phyloP scores from a whole-genome alignment of 2,888 invertebrate species.

The Nebria brevicollis region DNA sequence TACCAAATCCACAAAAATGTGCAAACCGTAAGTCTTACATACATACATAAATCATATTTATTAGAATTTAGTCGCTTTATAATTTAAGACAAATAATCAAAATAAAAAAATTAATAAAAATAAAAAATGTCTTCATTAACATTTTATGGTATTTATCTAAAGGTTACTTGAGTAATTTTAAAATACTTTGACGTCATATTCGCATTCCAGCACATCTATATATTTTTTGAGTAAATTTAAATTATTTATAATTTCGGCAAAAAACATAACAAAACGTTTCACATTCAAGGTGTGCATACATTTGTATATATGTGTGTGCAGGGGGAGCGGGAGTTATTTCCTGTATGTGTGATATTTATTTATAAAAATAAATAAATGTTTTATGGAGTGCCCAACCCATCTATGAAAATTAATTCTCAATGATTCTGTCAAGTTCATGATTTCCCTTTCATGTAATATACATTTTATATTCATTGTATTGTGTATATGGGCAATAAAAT shows the following conservation, averaged over 20 bases:
- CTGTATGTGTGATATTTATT: too few species aligned
- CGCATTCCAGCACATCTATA: slow-evolving; percentile 5
- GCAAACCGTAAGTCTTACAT: slow-evolving; percentile 77
- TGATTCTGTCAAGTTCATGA: neutral
- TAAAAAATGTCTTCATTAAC: neutral
- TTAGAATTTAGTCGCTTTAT: too few species aligned
- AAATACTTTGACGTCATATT: slow-evolving; percentile 17
- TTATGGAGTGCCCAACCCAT: neutral
- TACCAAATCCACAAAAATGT: slow-evolving; percentile 85
- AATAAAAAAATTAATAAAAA: neutral
- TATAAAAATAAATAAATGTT: too few species aligned
- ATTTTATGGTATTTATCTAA: slow-evolving; percentile 15
- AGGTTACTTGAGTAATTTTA: slow-evolving; percentile 24
- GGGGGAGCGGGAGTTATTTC: too few species aligned
- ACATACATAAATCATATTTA: too few species aligned
- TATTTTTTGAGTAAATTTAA: neutral
- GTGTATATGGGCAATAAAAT: neutral
- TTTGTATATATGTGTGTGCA: too few species aligned
- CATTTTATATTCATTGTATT: neutral
- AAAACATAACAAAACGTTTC: too few species aligned
- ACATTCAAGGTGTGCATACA: too few species aligned
- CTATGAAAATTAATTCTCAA: neutral
- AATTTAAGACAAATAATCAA: too few species aligned
- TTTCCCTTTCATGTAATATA: neutral
- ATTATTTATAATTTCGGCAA: neutral